phyloP scores from a whole-genome alignment of 2,113 vertebrate genomes.

The Chrysemys picta region DNA sequence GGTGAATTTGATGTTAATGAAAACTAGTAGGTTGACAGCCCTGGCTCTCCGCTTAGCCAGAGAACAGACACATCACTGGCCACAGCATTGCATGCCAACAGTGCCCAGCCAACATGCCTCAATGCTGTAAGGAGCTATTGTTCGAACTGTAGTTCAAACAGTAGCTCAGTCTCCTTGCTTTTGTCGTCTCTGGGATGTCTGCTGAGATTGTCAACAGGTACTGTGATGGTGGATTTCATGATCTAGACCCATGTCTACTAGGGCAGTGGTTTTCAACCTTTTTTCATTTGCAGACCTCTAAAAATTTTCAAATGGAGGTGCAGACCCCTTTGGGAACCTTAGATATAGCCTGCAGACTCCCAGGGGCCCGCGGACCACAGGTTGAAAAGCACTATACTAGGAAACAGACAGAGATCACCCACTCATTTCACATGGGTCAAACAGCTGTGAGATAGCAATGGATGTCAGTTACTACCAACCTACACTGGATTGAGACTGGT shows the following conservation, averaged over 20 bases:
- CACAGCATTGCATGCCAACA: accelerated
- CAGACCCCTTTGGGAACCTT: background rate
- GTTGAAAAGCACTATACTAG: background rate
- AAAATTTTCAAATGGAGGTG: background rate
- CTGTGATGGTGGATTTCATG: accelerated
- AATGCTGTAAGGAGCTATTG: background rate
- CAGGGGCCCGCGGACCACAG: background rate
- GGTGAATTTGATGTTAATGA: background rate
- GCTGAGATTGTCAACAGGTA: accelerated
- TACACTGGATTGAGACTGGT: background rate
- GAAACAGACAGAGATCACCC: background rate
- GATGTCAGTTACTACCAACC: background rate
- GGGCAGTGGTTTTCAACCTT: background rate
- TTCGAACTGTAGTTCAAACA: background rate
- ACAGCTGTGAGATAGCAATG: background rate
- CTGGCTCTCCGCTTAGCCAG: background rate
- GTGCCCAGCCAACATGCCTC: background rate
- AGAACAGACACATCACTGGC: background rate
- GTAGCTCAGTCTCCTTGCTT: background rate
- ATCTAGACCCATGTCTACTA: accelerated
- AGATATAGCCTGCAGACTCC: background rate
- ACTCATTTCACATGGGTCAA: background rate
- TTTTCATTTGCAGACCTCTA: background rate
- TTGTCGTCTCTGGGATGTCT: background rate
- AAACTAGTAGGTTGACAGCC: background rate